These are phyloP conservation scores for Bufo gargarizans DNA, from an alignment of 2,113 vertebrate genomes.

Conservation along the genomic window DNA sequence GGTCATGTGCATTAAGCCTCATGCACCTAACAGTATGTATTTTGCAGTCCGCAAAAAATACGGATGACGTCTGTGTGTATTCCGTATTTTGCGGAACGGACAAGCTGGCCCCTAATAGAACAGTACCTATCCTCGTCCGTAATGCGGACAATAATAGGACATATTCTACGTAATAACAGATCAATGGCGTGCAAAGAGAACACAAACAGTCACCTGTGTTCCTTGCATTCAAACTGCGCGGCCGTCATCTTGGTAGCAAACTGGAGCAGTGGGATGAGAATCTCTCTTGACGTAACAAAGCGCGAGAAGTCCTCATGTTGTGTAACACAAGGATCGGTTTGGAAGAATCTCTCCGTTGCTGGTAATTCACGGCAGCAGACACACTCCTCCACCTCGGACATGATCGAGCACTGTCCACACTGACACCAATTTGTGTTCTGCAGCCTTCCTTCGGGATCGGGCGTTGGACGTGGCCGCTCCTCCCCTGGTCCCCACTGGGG, in stretches of 20 bases:
- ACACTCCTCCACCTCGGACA: not conserved
- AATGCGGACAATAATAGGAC: too few relatives aligned
- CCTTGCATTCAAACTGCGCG: not conserved
- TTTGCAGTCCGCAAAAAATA: too few relatives aligned
- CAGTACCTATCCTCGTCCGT: too few relatives aligned
- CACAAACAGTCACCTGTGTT: not conserved
- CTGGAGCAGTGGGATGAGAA: not conserved
- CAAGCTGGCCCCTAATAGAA: too few relatives aligned
- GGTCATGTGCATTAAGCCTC: too few relatives aligned
- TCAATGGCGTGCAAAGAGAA: too few relatives aligned
- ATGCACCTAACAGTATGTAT: too few relatives aligned
- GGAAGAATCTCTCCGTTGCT: not conserved
- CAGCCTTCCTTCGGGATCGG: not conserved
- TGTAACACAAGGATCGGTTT: not conserved
- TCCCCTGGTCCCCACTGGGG: not conserved
- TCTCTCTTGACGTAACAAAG: not conserved
- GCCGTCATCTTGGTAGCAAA: not conserved
- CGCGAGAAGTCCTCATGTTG: not conserved
- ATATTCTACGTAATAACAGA: too few relatives aligned
- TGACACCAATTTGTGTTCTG: not conserved
- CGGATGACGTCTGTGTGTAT: too few relatives aligned
- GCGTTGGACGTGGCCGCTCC: not conserved
- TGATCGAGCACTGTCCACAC: not conserved
- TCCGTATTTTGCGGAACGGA: too few relatives aligned
- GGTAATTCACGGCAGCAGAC: not conserved